Conservation (phyloP, 2,797 vertebrate species). For the Pseudochirops corinnae region DNA sequence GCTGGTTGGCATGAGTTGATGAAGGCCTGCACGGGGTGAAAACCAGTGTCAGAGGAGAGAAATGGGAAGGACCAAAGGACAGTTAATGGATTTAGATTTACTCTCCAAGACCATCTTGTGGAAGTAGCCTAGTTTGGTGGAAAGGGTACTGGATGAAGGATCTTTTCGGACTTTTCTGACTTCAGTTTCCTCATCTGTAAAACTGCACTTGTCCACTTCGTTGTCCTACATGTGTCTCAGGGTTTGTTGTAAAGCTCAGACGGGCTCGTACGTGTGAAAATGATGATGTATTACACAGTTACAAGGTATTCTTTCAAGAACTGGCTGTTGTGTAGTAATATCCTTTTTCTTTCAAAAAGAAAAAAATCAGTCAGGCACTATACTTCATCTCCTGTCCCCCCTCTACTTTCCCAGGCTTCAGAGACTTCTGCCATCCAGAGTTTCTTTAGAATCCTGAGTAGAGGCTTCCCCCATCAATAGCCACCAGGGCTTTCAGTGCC, state of each 20-base stretch:
- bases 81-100: conserved; percentile 36
- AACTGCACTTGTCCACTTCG: not conserved
- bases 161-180: conserved; percentile 38
- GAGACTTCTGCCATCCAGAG: not conserved
- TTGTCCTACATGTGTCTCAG: conserved; percentile 4
- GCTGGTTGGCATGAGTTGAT: not conserved
- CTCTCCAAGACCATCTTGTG: conserved; percentile 14
- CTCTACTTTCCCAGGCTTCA: not conserved
- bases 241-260: conserved; percentile 15
- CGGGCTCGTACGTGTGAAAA: conserved; percentile 25
- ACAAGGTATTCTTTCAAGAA: not conserved
- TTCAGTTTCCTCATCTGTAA: conserved; percentile 12
- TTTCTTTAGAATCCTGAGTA: not conserved
- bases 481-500: conserved; percentile 19
- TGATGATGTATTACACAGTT: not conserved
- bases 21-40: not conserved
- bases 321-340: not conserved
- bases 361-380: not conserved
- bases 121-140: conserved; percentile 12
- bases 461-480: no score
- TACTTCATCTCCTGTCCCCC: not conserved
- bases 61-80: not conserved
- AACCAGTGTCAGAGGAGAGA: not conserved
- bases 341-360: not conserved
- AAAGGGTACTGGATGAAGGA: not conserved